Percentiles rank a stretch among this genome's conserved stretches.
Evolutionary conservation across 1,140 invertebrate species (phyloP).

Genomic region (Megalonaias nervosa): DNA sequence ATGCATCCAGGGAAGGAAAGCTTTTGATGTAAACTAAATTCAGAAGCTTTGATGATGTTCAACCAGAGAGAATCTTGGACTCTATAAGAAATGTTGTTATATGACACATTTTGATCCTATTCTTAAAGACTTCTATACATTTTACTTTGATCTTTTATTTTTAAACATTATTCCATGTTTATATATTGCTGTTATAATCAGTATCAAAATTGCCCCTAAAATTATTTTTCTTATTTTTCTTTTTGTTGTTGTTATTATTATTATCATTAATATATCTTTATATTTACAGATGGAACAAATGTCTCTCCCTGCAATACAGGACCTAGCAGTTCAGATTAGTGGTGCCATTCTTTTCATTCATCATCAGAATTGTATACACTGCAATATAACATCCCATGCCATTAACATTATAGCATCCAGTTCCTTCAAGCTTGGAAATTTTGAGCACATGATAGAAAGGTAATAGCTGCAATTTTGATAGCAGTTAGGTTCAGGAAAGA

Average conservation of each 20-base stretch:
- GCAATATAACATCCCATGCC: slow-evolving; percentile 71
- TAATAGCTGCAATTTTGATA: slow-evolving; percentile 12
- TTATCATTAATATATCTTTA: neutral
- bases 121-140: no score
- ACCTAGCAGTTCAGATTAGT: slow-evolving; percentile 67
- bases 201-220: no score
- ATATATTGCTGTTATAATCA: no score
- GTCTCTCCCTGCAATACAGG: slow-evolving; percentile 24
- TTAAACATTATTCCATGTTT: no score
- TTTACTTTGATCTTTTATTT: no score
- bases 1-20: no score
- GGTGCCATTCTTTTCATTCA: slow-evolving; percentile 71
- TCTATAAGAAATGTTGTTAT: no score
- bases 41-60: no score
- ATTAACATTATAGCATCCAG: slow-evolving; percentile 67
- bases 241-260: neutral
- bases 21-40: no score
- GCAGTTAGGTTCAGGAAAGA: no score
- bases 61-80: no score
- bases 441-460: slow-evolving; percentile 71
- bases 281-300: slow-evolving; percentile 42
- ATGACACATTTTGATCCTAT: no score
- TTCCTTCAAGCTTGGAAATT: slow-evolving; percentile 71
- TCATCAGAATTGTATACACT: slow-evolving; percentile 68
- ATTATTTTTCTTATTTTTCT: neutral